Conservation (phyloP, 2,113 vertebrate species). For the Siniperca chuatsi region DNA sequence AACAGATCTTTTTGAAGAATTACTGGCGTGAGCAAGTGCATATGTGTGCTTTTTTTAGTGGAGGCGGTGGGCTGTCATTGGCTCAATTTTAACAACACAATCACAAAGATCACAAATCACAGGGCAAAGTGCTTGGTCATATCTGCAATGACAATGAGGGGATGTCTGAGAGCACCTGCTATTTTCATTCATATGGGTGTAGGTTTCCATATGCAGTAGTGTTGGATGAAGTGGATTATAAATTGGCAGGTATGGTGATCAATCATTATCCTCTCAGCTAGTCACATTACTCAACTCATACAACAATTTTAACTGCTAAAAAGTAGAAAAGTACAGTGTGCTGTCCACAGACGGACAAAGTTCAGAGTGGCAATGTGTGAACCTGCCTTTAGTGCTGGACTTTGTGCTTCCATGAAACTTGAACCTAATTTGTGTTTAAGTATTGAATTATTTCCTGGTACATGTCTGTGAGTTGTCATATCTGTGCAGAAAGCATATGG, state of each 20-base stretch:
- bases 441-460: neutral
- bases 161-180: neutral
- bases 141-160: neutral
- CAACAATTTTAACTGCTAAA: too few relatives aligned
- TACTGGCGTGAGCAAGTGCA: constrained; percentile 27
- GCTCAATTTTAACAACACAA: neutral
- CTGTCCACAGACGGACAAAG: neutral
- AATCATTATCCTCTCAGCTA: constrained; percentile 1
- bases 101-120: constrained; percentile 9
- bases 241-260: constrained; percentile 1
- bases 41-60: neutral
- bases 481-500: neutral
- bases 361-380: neutral
- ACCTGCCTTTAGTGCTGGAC: neutral
- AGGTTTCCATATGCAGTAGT: neutral
- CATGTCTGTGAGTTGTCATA: neutral
- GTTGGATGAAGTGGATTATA: constrained; percentile 2
- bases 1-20: constrained; percentile 45
- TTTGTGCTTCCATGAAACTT: neutral
- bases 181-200: neutral
- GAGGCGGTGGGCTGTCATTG: constrained; percentile 1
- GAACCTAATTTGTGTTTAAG: neutral
- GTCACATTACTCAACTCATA: neutral
- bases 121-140: neutral
- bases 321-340: too few relatives aligned